phyloP scores from a whole-genome alignment of 2,797 vertebrate species.

The Acanthurus tractus region DNA sequence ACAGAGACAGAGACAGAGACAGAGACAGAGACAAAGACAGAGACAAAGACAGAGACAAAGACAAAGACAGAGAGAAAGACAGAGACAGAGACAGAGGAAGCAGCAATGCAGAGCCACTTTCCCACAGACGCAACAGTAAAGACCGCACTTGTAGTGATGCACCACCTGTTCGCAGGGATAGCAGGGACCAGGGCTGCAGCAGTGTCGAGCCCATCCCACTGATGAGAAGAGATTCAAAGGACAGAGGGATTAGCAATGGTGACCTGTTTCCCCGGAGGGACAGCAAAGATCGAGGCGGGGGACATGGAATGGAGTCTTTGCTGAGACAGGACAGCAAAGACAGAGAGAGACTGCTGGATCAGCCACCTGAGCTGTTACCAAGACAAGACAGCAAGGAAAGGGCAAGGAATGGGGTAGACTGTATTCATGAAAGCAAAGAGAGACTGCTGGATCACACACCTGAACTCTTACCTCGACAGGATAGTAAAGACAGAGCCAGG shows the following conservation, averaged over 20 bases:
- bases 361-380: slow-evolving; percentile 83
- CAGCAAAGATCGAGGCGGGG: slow-evolving; percentile 75
- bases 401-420: slow-evolving; percentile 72
- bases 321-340: slow-evolving; percentile 93
- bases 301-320: slow-evolving; percentile 72
- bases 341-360: slow-evolving; percentile 79
- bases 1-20: too few species aligned
- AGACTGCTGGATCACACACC: slow-evolving; percentile 75
- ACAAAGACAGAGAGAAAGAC: too few species aligned
- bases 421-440: slow-evolving; percentile 80
- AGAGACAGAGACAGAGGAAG: slow-evolving; percentile 83
- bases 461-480: slow-evolving; percentile 76
- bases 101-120: slow-evolving; percentile 87
- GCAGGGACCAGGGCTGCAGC: slow-evolving; percentile 82
- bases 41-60: slow-evolving; percentile 16
- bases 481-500: slow-evolving; percentile 79
- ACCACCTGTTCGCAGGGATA: slow-evolving; percentile 70
- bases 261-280: slow-evolving; percentile 76
- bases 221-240: slow-evolving; percentile 83
- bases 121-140: slow-evolving; percentile 80
- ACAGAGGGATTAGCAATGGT: slow-evolving; percentile 76
- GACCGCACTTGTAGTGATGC: slow-evolving; percentile 71
- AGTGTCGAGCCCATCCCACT: slow-evolving; percentile 86
- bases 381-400: slow-evolving; percentile 81
- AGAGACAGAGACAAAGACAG: slow-evolving; percentile 80